phyloP scores from a whole-genome alignment of 1,140 invertebrate genomes.

The Ceratoteleas bidentatus region DNA sequence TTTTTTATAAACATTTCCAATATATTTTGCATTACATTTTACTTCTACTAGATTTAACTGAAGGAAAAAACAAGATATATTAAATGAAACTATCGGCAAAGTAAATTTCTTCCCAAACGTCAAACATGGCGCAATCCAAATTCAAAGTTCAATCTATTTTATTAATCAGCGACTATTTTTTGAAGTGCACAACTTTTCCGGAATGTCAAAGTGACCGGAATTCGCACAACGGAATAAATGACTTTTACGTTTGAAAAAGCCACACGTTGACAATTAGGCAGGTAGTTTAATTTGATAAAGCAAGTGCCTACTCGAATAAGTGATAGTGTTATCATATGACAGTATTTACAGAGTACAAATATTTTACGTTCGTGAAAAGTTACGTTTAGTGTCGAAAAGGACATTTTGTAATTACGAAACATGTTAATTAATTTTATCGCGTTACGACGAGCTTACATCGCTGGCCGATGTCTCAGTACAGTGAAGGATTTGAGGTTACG shows the following conservation, averaged over 20 bases:
- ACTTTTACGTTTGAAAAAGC: no score
- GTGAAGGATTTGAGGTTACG: conserved; percentile 33
- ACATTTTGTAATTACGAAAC: conserved; percentile 4
- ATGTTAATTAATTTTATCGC: conserved; percentile 36
- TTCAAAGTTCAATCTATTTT: conserved; percentile 46
- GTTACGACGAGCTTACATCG: conserved; percentile 15
- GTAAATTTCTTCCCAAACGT: conserved; percentile 16
- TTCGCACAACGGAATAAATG: no score
- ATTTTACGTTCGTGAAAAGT: neutral
- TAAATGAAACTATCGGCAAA: conserved; percentile 7
- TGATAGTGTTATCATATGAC: conserved; percentile 19
- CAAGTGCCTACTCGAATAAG: neutral
- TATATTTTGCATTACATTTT: no score
- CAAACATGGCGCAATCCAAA: conserved; percentile 23
- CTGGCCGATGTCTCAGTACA: conserved; percentile 1
- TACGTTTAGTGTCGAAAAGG: neutral
- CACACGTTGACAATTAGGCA: no score
- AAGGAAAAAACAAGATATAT: neutral
- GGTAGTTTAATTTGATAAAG: no score
- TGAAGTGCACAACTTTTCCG: no score
- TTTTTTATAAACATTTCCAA: no score
- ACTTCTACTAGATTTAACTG: neutral
- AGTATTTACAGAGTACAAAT: conserved; percentile 38
- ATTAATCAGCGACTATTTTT: conserved; percentile 2
- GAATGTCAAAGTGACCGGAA: no score